Conservation (phyloP, 2,113 vertebrate genomes). For the Gasterosteus nipponicus region DNA sequence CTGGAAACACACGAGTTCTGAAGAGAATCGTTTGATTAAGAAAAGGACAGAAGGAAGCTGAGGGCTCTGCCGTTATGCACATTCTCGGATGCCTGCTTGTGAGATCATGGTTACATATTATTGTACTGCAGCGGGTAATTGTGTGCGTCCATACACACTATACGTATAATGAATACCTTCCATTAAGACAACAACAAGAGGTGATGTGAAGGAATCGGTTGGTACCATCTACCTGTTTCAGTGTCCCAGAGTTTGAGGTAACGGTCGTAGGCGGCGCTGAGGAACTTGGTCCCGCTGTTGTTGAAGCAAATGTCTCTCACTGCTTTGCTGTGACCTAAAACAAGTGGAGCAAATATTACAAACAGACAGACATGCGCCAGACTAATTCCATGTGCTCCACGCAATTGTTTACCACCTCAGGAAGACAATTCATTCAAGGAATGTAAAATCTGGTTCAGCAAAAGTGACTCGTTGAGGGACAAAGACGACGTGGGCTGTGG, state of each 20-base stretch:
- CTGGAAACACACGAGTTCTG: not conserved
- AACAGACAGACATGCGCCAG: not conserved
- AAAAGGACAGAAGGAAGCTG: not conserved
- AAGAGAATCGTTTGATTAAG: not conserved
- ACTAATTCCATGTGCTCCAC: conserved; percentile 7
- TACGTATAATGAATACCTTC: not conserved
- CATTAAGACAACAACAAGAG: not conserved
- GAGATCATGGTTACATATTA: not conserved
- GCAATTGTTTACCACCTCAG: conserved; percentile 13
- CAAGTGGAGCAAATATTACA: conserved; percentile 38
- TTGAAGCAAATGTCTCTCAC: conserved; percentile 97
- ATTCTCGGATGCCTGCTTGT: not conserved
- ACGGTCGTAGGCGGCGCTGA: conserved; percentile 95
- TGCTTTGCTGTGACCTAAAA: conserved; percentile 94
- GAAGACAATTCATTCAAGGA: conserved; percentile 34
- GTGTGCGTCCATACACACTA: not conserved
- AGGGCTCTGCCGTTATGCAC: not conserved
- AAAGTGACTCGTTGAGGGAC: conserved; percentile 18
- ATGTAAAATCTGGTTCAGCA: conserved; percentile 30
- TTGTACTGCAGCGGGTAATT: not conserved
- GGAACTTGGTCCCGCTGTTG: conserved; percentile 90
- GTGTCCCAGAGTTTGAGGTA: conserved; percentile 99
- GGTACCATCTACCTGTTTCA: conserved; percentile 88
- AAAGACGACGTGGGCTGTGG: conserved; percentile 8
- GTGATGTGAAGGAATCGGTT: not conserved